A percentile compares a stretch with the other conserved stretches of the same genome.
phyloP scores from a whole-genome alignment of 2,113 vertebrate species.

The Athene noctua region DNA sequence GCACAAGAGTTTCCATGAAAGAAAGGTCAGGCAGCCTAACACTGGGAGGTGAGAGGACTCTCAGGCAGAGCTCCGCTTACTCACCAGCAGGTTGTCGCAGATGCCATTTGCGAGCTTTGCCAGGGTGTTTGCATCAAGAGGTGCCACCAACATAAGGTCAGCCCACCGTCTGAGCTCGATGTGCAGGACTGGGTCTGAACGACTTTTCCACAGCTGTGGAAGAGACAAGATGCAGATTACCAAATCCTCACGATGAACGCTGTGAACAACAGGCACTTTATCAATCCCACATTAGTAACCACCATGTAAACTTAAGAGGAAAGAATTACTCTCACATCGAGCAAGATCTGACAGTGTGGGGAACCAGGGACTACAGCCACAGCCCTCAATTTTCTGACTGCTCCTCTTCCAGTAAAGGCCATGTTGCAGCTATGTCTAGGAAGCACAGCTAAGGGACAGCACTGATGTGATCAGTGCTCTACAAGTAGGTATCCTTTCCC shows the following conservation, averaged over 20 bases:
- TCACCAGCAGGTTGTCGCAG: constrained; percentile 96
- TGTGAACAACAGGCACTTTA: background rate
- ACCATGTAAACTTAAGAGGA: background rate
- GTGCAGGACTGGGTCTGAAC: constrained; percentile 91
- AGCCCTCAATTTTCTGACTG: background rate
- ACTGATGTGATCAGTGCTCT: rapidly evolving
- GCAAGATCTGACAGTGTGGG: background rate
- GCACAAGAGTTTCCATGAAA: background rate
- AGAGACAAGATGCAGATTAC: background rate
- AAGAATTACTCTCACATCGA: background rate
- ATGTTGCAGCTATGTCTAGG: no score
- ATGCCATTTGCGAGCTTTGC: constrained; percentile 92
- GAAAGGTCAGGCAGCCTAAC: background rate
- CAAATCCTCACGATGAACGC: background rate
- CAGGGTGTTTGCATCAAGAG: constrained; percentile 95
- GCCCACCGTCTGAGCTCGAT: constrained; percentile 94
- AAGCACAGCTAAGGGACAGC: background rate
- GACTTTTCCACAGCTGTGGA: constrained; percentile 84
- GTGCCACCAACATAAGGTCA: constrained; percentile 89
- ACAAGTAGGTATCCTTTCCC: background rate
- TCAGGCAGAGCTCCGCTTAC: background rate
- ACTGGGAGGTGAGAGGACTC: background rate
- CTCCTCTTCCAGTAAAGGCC: background rate
- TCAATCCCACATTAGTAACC: background rate
- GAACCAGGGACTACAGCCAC: background rate